Base-by-base conservation (phyloP, 2,888 invertebrate genomes). In the Steinernema carpocapsae region DNA sequence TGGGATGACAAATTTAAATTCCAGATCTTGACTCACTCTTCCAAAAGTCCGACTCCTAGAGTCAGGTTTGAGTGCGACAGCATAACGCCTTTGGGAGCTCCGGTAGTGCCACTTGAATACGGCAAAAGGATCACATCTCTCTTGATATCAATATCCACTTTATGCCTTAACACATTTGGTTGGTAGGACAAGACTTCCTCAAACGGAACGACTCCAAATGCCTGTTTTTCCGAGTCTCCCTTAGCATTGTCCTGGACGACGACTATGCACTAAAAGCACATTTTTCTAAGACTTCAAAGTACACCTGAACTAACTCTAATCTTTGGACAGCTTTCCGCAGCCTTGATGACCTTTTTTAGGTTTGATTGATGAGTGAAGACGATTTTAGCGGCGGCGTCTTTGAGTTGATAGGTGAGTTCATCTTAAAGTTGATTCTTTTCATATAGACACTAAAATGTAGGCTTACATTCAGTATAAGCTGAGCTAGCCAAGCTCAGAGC, bases 401-500 rank as follows among this genome's bases (percentile, higher is more conserved):
- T 76, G 72, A 83, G 82, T 29, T 83, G 83, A 19, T 77, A 72
- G 17, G 76, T 74, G 45, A 83, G 74, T 74, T 83, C 83, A 46
- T 75, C 80, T 82, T n/a, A 24, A 71, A 80, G 3, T 37, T 3
- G 37, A 10, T 37, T 37, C 10, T 37, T 6, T 3, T 3, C 3
- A 71, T 70, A 72, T 43, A 14, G 17, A n/a, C 17, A 12, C 1
- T 7, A 4, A n/a, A 14, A 22, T 74, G 29, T 3, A 0, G 22
- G 1, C 82, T 75, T 75, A 82, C 84, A 80, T 45, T 85, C 80
- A 26, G 83, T 86, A 48, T 81, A 85, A 19, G 80, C 75, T 4
- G 80, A 76, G 32, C 82, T 85, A n/a, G 84, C 85, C n/a, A 81
- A 81, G 24, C 83, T 82, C 43, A 82, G 74, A 3, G 79, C 81